Evolutionary conservation across 2,888 invertebrate species (phyloP).

Genomic region (Chloroclystis v-ata): DNA sequence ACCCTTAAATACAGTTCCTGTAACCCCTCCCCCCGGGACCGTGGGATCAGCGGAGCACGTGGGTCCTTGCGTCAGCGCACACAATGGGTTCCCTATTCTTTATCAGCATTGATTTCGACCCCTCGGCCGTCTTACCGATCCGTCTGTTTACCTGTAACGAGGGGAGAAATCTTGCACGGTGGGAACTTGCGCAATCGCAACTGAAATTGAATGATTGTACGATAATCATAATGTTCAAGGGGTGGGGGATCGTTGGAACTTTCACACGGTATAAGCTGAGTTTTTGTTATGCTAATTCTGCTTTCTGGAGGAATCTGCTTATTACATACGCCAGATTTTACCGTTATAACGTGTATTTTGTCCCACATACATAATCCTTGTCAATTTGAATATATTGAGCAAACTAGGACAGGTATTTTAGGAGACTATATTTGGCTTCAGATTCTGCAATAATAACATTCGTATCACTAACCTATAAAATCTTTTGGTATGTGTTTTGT

Average conservation of each 20-base stretch:
- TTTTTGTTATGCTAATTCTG: constrained; percentile 53
- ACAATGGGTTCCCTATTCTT: constrained; percentile 69
- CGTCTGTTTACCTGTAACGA: constrained; percentile 70
- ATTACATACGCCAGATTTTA: constrained; percentile 27
- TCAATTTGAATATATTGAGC: too few species aligned
- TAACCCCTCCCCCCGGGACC: constrained; percentile 54
- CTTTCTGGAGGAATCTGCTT: constrained; percentile 27
- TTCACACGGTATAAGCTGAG: constrained; percentile 57
- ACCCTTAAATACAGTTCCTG: constrained; percentile 60
- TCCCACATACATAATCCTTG: too few species aligned
- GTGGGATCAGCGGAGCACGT: constrained; percentile 71
- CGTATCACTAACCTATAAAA: neutral
- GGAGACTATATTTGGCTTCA: too few species aligned
- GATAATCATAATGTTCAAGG: constrained; percentile 61
- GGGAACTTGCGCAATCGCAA: constrained; percentile 66
- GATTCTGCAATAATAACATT: neutral
- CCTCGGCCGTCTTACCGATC: constrained; percentile 66
- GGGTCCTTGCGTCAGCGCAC: constrained; percentile 68
- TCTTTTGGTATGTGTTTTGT: too few species aligned
- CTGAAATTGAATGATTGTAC: constrained; percentile 65
- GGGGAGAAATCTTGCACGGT: constrained; percentile 71
- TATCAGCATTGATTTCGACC: constrained; percentile 65
- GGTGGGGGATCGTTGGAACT: constrained; percentile 48
- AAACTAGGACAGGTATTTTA: too few species aligned
- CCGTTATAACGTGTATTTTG: constrained; percentile 28